Conservation (phyloP, 2,113 vertebrate genomes). For the Aythya baeri region DNA sequence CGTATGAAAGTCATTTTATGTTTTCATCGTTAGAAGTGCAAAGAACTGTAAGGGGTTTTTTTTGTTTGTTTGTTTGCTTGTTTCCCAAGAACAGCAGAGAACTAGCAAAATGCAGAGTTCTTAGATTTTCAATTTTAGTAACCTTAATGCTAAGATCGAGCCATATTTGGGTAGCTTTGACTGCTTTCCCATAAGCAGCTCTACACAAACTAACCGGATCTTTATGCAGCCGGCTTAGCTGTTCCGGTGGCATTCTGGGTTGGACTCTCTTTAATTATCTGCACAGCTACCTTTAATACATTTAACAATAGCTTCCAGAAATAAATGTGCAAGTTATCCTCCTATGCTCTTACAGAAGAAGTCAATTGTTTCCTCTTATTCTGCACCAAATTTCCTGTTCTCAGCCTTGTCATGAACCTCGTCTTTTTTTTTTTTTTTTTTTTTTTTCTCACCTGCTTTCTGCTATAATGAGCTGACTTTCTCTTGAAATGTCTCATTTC, state of each 20-base stretch:
- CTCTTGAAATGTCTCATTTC: background rate
- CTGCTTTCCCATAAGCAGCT: background rate
- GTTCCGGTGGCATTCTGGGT: background rate
- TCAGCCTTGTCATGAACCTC: background rate
- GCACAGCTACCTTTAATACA: background rate
- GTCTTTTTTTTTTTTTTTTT: background rate
- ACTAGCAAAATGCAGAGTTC: background rate
- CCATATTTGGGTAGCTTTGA: background rate
- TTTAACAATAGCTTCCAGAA: background rate
- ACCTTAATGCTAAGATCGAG: background rate
- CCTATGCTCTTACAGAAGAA: background rate
- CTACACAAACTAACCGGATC: background rate
- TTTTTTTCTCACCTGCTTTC: background rate
- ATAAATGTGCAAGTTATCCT: background rate
- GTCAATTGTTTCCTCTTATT: background rate
- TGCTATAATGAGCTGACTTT: background rate
- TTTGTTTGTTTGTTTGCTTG: background rate
- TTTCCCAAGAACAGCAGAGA: background rate
- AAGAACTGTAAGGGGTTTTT: background rate
- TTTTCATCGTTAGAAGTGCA: background rate
- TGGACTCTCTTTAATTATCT: background rate
- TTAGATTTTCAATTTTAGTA: background rate
- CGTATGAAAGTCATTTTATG: background rate
- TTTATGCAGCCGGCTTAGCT: background rate
- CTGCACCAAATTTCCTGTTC: background rate